These are phyloP conservation scores for Amphipoea oculea DNA, from an alignment of 2,888 invertebrate species.

Conservation along the genomic window DNA sequence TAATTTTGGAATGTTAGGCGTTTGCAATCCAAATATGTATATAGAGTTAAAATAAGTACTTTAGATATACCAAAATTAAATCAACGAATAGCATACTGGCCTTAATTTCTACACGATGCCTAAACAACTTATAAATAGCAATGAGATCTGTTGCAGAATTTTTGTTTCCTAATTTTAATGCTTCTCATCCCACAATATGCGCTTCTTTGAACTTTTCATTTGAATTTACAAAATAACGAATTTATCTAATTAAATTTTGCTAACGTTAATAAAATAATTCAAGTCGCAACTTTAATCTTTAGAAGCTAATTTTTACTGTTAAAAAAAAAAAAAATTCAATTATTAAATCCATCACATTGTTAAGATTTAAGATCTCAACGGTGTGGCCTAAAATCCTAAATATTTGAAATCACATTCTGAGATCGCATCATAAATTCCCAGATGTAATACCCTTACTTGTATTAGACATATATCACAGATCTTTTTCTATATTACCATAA, in stretches of 20 bases:
- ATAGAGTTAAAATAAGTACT: conserved; percentile 62
- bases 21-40: conserved; percentile 66
- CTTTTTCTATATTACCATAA: conserved; percentile 87
- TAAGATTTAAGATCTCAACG: conserved; percentile 65
- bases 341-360: conserved; percentile 39
- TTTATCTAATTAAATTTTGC: conserved; percentile 21
- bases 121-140: conserved; percentile 76
- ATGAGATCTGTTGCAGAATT: conserved; percentile 80
- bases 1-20: conserved; percentile 81
- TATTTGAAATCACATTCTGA: conserved; percentile 83
- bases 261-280: conserved; percentile 26
- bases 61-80: conserved; percentile 59
- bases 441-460: conserved; percentile 85
- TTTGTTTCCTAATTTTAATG: conserved; percentile 63
- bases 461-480: conserved; percentile 87
- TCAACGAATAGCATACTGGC: conserved; percentile 61
- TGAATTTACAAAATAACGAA: conserved; percentile 29
- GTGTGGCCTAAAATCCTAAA: conserved; percentile 68
- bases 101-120: conserved; percentile 73
- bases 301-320: conserved; percentile 16
- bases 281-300: conserved; percentile 20
- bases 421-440: conserved; percentile 85
- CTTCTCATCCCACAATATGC: conserved; percentile 29
- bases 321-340: conserved; percentile 20
- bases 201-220: conserved; percentile 15